These are phyloP conservation scores for Orthonyx spaldingii DNA, from an alignment of 2,113 vertebrate genomes.

Conservation along the genomic window DNA sequence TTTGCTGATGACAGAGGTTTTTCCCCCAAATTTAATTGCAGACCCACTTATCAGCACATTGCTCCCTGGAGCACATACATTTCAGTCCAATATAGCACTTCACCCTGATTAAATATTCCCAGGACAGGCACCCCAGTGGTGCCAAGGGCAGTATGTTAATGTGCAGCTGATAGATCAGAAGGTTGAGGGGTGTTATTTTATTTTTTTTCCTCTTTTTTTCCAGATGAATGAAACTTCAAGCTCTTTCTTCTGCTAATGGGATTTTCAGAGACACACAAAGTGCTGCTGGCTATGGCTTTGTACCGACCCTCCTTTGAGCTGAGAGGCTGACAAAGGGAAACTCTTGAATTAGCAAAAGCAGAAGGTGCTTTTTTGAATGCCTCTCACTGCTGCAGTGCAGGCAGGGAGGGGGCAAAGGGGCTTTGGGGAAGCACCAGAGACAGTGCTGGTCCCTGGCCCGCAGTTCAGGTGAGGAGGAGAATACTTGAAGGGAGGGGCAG, in stretches of 20 bases:
- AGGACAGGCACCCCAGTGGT: neutral
- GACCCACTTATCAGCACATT: neutral
- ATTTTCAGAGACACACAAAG: slow-evolving; percentile 61
- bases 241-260: slow-evolving; percentile 66
- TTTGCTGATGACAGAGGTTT: neutral
- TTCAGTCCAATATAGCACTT: slow-evolving; percentile 8
- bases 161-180: slow-evolving; percentile 17
- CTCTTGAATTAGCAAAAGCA: slow-evolving; percentile 58
- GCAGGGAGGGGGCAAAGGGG: neutral
- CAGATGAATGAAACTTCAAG: slow-evolving; percentile 57
- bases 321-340: slow-evolving; percentile 57
- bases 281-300: slow-evolving; percentile 63
- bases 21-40: neutral
- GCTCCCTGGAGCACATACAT: neutral
- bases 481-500: neutral
- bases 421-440: neutral
- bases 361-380: slow-evolving; percentile 16
- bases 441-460: neutral
- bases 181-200: neutral
- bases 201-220: neutral
- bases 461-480: neutral
- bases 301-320: slow-evolving; percentile 3
- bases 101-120: slow-evolving; percentile 7
- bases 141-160: neutral
- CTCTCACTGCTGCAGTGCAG: neutral